Evolutionary conservation across 2,113 vertebrate species (phyloP).

Genomic region (Micromys minutus): DNA sequence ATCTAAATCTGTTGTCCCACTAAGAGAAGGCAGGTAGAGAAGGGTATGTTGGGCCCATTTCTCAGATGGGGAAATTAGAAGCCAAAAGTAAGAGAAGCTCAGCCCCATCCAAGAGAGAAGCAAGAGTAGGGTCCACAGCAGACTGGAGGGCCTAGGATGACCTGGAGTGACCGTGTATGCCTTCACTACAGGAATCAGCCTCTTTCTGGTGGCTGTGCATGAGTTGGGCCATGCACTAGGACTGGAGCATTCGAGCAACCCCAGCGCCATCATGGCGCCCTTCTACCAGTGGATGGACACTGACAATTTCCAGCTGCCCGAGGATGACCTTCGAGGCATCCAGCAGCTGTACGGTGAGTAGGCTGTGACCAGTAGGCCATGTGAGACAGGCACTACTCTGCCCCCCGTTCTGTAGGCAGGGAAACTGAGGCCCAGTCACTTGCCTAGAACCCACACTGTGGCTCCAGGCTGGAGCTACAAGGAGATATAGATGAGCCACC

Average conservation of each 20-base stretch:
- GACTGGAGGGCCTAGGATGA: background rate
- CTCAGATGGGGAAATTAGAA: background rate
- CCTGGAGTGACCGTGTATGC: fast-evolving
- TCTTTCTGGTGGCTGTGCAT: conserved; percentile 96
- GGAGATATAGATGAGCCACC: too few relatives aligned
- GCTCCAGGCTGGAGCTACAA: background rate
- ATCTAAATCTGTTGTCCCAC: background rate
- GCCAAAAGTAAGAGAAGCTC: background rate
- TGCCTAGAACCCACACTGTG: background rate
- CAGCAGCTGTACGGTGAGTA: conserved; percentile 95
- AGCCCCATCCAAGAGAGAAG: background rate
- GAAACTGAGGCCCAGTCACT: background rate
- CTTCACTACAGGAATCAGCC: conserved; percentile 89
- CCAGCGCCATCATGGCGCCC: conserved; percentile 94
- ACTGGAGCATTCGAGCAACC: conserved; percentile 96
- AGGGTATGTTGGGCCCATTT: background rate
- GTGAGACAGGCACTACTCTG: fast-evolving
- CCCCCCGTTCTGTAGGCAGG: background rate
- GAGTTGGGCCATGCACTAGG: conserved; percentile 97
- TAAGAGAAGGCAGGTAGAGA: background rate
- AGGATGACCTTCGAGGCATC: conserved; percentile 94
- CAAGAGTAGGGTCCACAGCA: background rate
- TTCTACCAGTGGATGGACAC: conserved; percentile 98
- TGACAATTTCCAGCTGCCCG: conserved; percentile 92
- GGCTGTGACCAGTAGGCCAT: background rate